Conservation (phyloP, 2,888 invertebrate species). For the Brenthis ino region DNA sequence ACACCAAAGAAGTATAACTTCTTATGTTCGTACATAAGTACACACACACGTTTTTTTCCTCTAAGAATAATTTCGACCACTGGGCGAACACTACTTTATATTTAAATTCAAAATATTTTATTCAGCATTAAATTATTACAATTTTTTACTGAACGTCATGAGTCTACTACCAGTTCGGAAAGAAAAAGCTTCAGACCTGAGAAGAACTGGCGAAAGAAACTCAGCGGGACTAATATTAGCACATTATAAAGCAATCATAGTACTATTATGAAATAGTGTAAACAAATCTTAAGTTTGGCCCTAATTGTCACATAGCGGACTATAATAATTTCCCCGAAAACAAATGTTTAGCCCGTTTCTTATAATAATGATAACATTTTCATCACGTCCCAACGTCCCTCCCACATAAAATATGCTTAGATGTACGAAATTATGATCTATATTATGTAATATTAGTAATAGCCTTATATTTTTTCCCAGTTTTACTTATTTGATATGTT, state of each 20-base stretch:
- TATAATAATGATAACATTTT: conserved; percentile 29
- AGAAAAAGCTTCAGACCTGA: too few relatives aligned
- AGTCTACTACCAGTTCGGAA: too few relatives aligned
- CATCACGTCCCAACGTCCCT: conserved; percentile 26
- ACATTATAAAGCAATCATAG: not conserved
- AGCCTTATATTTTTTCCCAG: too few relatives aligned
- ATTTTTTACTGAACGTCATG: too few relatives aligned
- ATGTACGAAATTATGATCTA: conserved; percentile 7
- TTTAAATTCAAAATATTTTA: too few relatives aligned
- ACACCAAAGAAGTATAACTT: too few relatives aligned
- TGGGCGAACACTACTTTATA: not conserved
- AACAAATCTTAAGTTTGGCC: not conserved
- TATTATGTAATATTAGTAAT: not conserved
- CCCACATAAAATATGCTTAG: conserved; percentile 3
- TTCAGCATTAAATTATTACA: too few relatives aligned
- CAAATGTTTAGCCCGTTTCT: conserved; percentile 26
- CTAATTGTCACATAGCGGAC: conserved; percentile 26
- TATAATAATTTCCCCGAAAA: conserved; percentile 22
- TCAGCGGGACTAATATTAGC: too few relatives aligned
- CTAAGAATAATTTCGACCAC: not conserved
- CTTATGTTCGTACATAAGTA: too few relatives aligned
- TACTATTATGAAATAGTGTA: not conserved
- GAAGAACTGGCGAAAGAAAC: too few relatives aligned
- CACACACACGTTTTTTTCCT: too few relatives aligned
- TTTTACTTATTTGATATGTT: too few relatives aligned